Percentiles rank a stretch among this genome's conserved stretches.
phyloP scores from a whole-genome alignment of 2,888 invertebrate species.

The Brenthis hecate region DNA sequence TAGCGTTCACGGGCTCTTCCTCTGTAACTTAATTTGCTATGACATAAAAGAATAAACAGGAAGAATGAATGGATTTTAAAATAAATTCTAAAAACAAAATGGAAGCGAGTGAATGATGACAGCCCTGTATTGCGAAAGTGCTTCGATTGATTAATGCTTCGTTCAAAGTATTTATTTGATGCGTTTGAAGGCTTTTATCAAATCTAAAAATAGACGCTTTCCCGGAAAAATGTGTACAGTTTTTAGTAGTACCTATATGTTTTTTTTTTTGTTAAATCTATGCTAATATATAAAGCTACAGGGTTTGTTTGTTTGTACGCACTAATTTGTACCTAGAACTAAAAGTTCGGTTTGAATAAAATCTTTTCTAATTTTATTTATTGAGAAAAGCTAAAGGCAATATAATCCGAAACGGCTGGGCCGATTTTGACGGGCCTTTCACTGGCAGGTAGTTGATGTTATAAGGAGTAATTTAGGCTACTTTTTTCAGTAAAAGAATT shows the following conservation, averaged over 20 bases:
- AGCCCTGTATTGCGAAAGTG: slow-evolving; percentile 6
- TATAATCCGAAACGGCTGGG: no score
- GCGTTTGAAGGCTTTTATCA: slow-evolving; percentile 14
- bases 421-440: no score
- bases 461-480: no score
- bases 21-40: slow-evolving; percentile 1
- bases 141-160: slow-evolving; percentile 18
- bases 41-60: slow-evolving; percentile 14
- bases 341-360: no score
- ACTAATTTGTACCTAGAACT: no score
- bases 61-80: slow-evolving; percentile 5
- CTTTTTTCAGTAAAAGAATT: no score
- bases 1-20: no score
- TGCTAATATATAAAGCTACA: no score
- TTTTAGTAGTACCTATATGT: not conserved
- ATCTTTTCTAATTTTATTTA: no score
- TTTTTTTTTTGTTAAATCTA: not conserved
- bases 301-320: no score
- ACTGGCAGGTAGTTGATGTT: no score
- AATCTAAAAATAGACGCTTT: slow-evolving; percentile 1
- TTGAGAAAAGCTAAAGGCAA: no score
- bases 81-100: slow-evolving; percentile 12
- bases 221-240: not conserved
- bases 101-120: slow-evolving; percentile 9
- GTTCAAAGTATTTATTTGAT: slow-evolving; percentile 17